Base-by-base conservation (phyloP, 2,113 vertebrate genomes). In the Cettia cetti region DNA sequence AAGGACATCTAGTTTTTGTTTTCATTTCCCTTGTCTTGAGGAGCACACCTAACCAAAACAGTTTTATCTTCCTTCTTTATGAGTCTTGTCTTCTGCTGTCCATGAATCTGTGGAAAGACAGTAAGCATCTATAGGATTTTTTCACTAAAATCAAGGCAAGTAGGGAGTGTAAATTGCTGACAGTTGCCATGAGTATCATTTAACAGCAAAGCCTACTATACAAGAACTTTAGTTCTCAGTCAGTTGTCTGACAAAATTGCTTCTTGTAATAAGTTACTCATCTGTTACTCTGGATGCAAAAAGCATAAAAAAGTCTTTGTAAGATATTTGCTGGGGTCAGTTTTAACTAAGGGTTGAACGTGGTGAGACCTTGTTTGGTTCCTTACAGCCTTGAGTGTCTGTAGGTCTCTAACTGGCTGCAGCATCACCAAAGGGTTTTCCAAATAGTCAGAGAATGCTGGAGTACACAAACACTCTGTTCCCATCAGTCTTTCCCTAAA, bases 1-100 rank as follows among this genome's bases (percentile, higher is more conserved):
- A 95, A 86, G 56, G 63, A 74, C 20, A 2, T 88, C 66, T 89
- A 79, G 53, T 95, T 70, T 79, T 86, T 94, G 63, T 87, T 91
- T 17, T 44, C 8, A 6, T 89, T 89, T 96, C 28, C 26, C 54
- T 68, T 85, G 81, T 71, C 68, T 80, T 76, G 39, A 66, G 56
- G n/a, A 82, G 5, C 31, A 39, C 75, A 61, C 59, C 30, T 66
- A 82, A 79, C 39, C 22, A 66, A 82, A 89, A 68, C 2, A 49
- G 23, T 40, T 78, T 77, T 70, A 64, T 54, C 12, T 94, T 91
- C 31, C 56, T 82, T 40, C 66, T 82, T 84, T 86, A 42, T 74
- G 82, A 82, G 33, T 15, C 27, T 69, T 85, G 49, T 80, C 20
- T 92, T 92, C 74, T 87, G 40, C 75, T 45, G 15, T 72, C 13